Base-by-base conservation (phyloP, 2,113 vertebrate genomes). In the Tachycineta bicolor region DNA sequence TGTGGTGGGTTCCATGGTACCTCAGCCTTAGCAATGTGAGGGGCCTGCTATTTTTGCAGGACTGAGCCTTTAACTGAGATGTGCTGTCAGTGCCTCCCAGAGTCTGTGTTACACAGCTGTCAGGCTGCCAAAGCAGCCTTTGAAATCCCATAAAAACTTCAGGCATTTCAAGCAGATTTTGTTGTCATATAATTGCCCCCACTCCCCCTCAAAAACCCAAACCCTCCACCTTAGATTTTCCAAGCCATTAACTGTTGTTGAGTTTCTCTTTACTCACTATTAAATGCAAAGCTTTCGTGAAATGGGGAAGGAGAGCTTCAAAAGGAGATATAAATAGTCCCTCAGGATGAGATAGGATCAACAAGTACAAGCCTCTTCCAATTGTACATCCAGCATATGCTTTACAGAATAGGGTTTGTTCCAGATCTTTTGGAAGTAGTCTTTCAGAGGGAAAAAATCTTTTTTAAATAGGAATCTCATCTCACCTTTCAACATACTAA, bases 151-250 rank as follows among this genome's bases (percentile, higher is more conserved):
- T 50, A 8, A 65, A 87, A 84, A 25, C 6, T 25, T 67, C 11
- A 50, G 25, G 18, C 5, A 28, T 79, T 82, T 71, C 56, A 71
- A 59, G 19, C 16, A 34, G n/a, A 46, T 63, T 81, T 86, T 14
- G 2, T 39, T 65, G 22, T 44, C 13, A 58, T 29, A 10, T 5
- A 65, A 20, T 37, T 62, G 15, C 14, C 26, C 4, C 4, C 1
- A 0, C 5, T 17, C 8, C 6, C 18, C 10, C 10, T 10, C 43
- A 8, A 58, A 77, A 58, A 21, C 17, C 2, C 21, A 10, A 34
- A 4, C 3, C 2, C 11, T 63, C 10, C 5, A 47, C 21, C 7
- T 50, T 44, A 33, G 26, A 68, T n/a, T 60, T 89, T 87, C 41
- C 31, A 64, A 56, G 12, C 7, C 14, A 5, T 47, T 41, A 39